A percentile compares a stretch with the other conserved stretches of the same genome.
These are phyloP conservation scores for Acronicta leporina DNA, from an alignment of 2,888 invertebrate species.

Conservation along the genomic window DNA sequence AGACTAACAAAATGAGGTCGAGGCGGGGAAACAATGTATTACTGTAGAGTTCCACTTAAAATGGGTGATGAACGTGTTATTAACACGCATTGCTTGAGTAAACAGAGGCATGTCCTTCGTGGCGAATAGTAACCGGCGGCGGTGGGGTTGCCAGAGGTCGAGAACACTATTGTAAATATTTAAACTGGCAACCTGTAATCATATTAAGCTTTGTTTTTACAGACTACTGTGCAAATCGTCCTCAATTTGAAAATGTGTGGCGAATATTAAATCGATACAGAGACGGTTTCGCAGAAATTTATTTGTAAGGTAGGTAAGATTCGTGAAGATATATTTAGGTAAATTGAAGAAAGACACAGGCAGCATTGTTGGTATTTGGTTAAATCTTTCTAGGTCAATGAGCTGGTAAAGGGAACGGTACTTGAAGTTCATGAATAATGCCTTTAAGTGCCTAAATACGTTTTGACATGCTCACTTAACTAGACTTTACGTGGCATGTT, in stretches of 20 bases:
- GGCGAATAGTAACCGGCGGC: conserved; percentile 58
- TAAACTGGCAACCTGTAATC: conserved; percentile 52
- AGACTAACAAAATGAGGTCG: conserved; percentile 23
- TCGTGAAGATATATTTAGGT: no score
- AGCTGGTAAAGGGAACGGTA: no score
- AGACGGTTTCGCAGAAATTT: not conserved
- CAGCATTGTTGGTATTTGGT: no score
- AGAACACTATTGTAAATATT: conserved; percentile 62
- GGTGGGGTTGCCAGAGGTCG: conserved; percentile 66
- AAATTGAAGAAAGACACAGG: no score
- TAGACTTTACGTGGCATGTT: no score
- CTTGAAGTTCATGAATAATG: no score
- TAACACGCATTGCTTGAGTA: conserved; percentile 59
- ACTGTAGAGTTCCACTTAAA: conserved; percentile 57
- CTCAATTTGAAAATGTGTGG: conserved; percentile 1
- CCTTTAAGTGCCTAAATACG: no score
- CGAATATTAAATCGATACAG: not conserved
- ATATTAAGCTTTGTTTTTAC: conserved; percentile 37
- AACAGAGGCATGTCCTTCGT: conserved; percentile 67
- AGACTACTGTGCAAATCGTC: conserved; percentile 9
- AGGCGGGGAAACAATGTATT: conserved; percentile 46
- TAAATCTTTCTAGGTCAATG: no score
- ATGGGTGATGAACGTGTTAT: conserved; percentile 59
- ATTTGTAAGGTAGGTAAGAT: no score
- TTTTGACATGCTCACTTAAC: no score